phyloP scores from a whole-genome alignment of 2,113 vertebrate species.

The Pelvicachromis taeniatus region DNA sequence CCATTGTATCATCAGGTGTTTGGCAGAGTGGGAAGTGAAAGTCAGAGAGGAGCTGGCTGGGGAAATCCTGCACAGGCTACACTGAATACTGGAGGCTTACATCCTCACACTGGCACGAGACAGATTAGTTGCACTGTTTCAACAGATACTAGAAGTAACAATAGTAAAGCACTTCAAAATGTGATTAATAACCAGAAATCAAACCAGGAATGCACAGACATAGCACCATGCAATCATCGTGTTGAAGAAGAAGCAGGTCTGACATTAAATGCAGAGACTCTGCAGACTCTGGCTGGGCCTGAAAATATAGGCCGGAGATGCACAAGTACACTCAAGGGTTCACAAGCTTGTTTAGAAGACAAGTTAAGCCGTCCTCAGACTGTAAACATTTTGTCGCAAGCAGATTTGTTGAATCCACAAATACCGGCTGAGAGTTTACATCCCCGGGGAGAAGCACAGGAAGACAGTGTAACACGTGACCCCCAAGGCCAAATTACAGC shows the following conservation, averaged over 20 bases:
- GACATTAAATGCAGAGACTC: neutral
- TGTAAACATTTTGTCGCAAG: neutral
- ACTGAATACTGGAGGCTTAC: neutral
- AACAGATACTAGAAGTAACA: neutral
- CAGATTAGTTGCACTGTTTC: neutral
- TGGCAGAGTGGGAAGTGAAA: constrained; percentile 38
- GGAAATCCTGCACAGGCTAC: neutral
- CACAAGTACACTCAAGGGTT: neutral
- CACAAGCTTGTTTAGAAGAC: neutral
- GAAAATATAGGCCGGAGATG: neutral
- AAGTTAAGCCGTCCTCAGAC: neutral
- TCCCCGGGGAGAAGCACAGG: neutral
- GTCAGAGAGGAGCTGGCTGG: neutral
- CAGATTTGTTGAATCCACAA: neutral
- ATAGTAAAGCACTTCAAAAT: neutral
- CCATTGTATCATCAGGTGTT: constrained; percentile 63
- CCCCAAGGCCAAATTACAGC: neutral
- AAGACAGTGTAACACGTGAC: neutral
- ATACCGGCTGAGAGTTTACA: neutral
- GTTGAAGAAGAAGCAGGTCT: neutral
- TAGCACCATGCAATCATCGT: neutral
- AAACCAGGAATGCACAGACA: neutral
- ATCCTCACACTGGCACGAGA: neutral
- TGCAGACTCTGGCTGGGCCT: neutral
- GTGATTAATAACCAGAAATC: neutral